Evolutionary conservation across 2,797 vertebrate species (phyloP), one percentile per base, ranked within the genome.

Genomic region (Babyrousa celebensis): DNA sequence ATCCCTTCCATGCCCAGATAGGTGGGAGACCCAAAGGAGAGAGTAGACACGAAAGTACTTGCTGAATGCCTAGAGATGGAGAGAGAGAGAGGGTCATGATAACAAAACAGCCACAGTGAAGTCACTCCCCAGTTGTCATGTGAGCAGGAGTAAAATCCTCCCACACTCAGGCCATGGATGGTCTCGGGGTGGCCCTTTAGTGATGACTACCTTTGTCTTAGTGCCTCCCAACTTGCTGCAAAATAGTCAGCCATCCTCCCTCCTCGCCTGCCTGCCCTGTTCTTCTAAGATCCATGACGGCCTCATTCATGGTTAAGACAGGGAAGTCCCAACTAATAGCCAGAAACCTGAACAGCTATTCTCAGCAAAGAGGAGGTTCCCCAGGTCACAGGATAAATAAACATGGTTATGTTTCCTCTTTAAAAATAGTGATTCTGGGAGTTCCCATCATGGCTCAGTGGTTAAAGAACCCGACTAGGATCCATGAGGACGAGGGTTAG

Each of bases 381-480:
- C 75, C 52, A 67, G 25, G 27, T 56, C 91, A 85, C 36, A 56
- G 67, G 62, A 60, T 87, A 90, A 96, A 93, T 65, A 96, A 95
- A 71, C 58, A 56, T 0, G 10, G 11, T 17, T 95, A 62, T 36
- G 83, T 96, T 96, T 79, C 56, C 11, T 84, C 62, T 77, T 96
- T 94, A 93, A 91, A 82, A 95, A 91, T 88, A 89, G 48, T 54
- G 62, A 65, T n/a, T 72, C 27, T 97, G 43, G 43, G 43, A 48
- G 43, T 7, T 48, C 43, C 43, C 43, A 10, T 48, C 43, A 10
- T 48, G 43, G 43, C 43, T 48, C 43, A 48, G 43, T 48, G 43
- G 43, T 48, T 48, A 48, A 48, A 7, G 43, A 48, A 48, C 43
- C 43, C 43, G 43, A 48, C 43, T 48, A 48, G 43, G 43, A 48